phyloP scores from a whole-genome alignment of 2,888 invertebrate species.

The Cynaeus angustus region DNA sequence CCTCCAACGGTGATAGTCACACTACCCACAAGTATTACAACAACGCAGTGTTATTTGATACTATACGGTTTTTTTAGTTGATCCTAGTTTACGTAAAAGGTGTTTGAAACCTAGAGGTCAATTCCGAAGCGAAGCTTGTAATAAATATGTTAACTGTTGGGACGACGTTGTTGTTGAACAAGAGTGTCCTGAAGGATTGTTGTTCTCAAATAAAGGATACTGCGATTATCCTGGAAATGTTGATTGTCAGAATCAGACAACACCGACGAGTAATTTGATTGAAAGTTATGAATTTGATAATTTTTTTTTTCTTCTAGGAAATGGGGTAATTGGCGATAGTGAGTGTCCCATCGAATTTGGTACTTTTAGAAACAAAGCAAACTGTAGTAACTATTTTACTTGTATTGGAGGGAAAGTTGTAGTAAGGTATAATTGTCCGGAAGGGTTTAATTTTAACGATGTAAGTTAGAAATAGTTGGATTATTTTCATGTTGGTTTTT shows the following conservation, averaged over 20 bases:
- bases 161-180: constrained; percentile 80
- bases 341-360: constrained; percentile 76
- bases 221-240: constrained; percentile 81
- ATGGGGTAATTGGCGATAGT: not conserved
- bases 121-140: constrained; percentile 77
- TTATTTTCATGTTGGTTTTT: not conserved
- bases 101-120: constrained; percentile 76
- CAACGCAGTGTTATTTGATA: no score
- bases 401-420: constrained; percentile 72
- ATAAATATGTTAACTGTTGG: constrained; percentile 82
- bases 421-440: constrained; percentile 78
- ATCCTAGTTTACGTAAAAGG: constrained; percentile 56
- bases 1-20: constrained; percentile 45
- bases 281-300: constrained; percentile 25
- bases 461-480: constrained; percentile 51
- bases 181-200: constrained; percentile 77
- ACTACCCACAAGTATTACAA: constrained; percentile 46
- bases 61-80: constrained; percentile 41
- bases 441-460: constrained; percentile 70
- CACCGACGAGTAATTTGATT: constrained; percentile 58
- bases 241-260: constrained; percentile 74
- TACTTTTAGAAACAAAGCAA: constrained; percentile 75
- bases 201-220: constrained; percentile 75
- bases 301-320: constrained; percentile 11
- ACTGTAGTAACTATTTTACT: constrained; percentile 80